Conservation (phyloP, 2,113 vertebrate species). For the Daboia siamensis region DNA sequence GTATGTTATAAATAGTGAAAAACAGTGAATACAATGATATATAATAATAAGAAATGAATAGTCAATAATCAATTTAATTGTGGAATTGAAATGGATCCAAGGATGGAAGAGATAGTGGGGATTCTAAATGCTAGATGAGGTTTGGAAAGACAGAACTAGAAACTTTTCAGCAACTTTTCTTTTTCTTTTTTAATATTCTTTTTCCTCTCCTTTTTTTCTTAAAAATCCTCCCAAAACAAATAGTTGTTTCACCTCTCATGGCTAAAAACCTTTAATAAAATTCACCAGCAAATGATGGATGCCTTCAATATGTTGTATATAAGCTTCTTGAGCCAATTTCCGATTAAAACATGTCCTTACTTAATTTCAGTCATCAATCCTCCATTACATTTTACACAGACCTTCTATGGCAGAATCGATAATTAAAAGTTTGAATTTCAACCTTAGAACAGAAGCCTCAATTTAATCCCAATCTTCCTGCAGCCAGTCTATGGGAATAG, state of each 20-base stretch:
- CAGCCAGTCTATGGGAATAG: background rate
- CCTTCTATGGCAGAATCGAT: background rate
- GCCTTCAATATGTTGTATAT: slow-evolving; percentile 65
- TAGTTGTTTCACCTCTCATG: slow-evolving; percentile 42
- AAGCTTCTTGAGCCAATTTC: slow-evolving; percentile 61
- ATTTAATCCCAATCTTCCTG: background rate
- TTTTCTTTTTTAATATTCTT: slow-evolving; percentile 6
- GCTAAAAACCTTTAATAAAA: slow-evolving; percentile 52
- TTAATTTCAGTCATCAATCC: slow-evolving; percentile 68
- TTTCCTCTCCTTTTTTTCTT: background rate
- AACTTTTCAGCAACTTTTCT: slow-evolving; percentile 27
- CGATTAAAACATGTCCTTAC: slow-evolving; percentile 63
- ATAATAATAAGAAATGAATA: background rate
- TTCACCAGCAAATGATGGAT: slow-evolving; percentile 65
- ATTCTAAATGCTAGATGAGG: background rate
- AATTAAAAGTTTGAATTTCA: slow-evolving; percentile 7
- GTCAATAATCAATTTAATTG: background rate
- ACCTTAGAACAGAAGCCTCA: background rate
- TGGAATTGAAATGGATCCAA: background rate
- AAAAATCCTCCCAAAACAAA: background rate
- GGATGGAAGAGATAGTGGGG: background rate
- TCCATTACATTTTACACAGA: slow-evolving; percentile 53
- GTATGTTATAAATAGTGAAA: background rate
- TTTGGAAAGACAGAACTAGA: background rate
- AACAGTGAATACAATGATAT: background rate